A percentile compares a stretch with the other conserved stretches of the same genome.
Conservation (phyloP, 2,888 invertebrate species). For the Antheraea assamensis region DNA sequence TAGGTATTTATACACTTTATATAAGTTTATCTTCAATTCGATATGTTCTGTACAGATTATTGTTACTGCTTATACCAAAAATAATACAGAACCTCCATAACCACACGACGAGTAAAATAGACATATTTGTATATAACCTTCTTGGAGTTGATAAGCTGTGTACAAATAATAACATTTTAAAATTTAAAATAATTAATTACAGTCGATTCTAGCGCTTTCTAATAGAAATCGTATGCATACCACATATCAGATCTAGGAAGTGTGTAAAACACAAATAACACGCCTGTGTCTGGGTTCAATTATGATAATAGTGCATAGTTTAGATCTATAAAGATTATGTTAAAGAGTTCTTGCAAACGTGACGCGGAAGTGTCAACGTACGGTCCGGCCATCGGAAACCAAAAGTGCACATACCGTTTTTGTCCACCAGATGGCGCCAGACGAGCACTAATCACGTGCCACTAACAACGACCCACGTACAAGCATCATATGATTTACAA, state of each 20-base stretch:
- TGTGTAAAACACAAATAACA: background rate
- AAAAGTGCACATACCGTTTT: conserved; percentile 54
- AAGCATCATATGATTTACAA: conserved; percentile 18
- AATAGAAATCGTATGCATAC: background rate
- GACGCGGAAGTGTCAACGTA: conserved; percentile 39
- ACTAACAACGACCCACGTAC: conserved; percentile 22
- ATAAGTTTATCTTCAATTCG: background rate
- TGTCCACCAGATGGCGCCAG: conserved; percentile 60
- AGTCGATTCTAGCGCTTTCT: background rate
- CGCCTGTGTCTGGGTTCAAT: background rate
- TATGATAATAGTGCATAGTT: conserved; percentile 8
- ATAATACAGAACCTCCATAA: background rate
- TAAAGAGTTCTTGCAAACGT: conserved; percentile 15
- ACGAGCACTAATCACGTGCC: conserved; percentile 58
- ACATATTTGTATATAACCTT: background rate
- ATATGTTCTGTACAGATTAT: background rate
- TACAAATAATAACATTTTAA: background rate
- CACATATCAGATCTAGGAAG: background rate
- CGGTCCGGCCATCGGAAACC: conserved; percentile 37
- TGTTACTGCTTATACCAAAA: background rate
- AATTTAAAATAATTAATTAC: background rate
- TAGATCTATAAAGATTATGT: conserved; percentile 6
- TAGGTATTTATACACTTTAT: background rate
- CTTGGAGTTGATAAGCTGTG: background rate
- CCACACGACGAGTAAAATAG: background rate